Base-by-base conservation (phyloP, 1,140 invertebrate species). In the Marisa cornuarietis region DNA sequence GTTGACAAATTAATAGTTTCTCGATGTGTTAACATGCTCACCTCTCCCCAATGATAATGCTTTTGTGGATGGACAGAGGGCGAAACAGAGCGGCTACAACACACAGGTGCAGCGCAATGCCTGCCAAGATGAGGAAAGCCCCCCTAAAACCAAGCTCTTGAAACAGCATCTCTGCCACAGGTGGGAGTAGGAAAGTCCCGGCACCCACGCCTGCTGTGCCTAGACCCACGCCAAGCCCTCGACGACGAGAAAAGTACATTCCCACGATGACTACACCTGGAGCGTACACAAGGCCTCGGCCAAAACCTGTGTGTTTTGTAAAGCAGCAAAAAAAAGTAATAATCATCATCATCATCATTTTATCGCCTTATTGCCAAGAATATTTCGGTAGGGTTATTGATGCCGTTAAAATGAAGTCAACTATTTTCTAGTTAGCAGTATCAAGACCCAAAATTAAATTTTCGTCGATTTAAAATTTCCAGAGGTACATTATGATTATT, bases 131-230 rank as follows among this genome's bases (percentile, higher is more conserved):
- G 6, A 86, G 69, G 52, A 84, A 82, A 14, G 81, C 77, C 10
- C 83, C 84, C 8, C 31, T 42, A 26, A 81, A 82, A 5, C 73
- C 72, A 62, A 74, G 79, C 16, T 76, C 31, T 22, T 82, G 65
- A 51, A 90, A 85, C 52, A 90, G 49, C 11, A 83, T 71, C 79
- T 91, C 85, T 13, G 88, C 81, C 0, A 90, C 8, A 13, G 87
- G 86, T 31, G 91, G 90, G 49, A 90, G 79, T 8, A 90, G 31
- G 76, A 91, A 90, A 1, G 88, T 87, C 13, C 90, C 91, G 13
- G 88, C 73, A 6, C 90, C 89, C 54, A 87, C 86, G 13, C 91
- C 91, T 1, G 90, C 84, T 16, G 86, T 88, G 0, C 89, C 86
- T 14, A 92, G 82, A 1, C 90, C 90, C 52, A 87, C 79, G 0